Evolutionary conservation across 2,797 vertebrate species (phyloP).

Genomic region (Tragopan temminckii): DNA sequence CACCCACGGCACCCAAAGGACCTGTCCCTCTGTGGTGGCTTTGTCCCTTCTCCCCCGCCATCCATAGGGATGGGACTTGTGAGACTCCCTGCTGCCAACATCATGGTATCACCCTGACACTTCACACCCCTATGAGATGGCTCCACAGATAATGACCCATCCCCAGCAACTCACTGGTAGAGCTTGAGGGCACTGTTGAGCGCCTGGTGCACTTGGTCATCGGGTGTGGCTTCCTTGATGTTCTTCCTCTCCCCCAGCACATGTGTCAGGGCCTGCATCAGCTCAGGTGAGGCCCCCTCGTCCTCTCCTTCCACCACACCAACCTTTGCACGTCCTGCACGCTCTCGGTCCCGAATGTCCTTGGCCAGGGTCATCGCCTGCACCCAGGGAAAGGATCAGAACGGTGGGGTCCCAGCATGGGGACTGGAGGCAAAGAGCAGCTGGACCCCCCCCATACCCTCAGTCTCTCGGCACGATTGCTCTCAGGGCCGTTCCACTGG

Average conservation of each 20-base stretch:
- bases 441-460: conserved; percentile 68
- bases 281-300: conserved; percentile 75
- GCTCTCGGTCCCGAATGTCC: conserved; percentile 90
- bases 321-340: conserved; percentile 86
- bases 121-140: rapidly evolving
- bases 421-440: neutral
- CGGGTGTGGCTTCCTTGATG: conserved; percentile 81
- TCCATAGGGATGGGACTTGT: neutral
- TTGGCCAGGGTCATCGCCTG: conserved; percentile 90
- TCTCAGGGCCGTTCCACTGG: conserved; percentile 90
- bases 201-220: conserved; percentile 83
- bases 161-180: conserved; percentile 85
- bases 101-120: neutral
- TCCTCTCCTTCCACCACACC: conserved; percentile 86
- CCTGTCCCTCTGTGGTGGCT: neutral
- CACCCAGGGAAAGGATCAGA: neutral
- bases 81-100: neutral
- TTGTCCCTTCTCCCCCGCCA: neutral
- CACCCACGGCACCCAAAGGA: neutral
- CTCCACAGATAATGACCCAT: rapidly evolving
- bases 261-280: conserved; percentile 85
- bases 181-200: conserved; percentile 86
- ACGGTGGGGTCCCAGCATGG: rapidly evolving
- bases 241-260: conserved; percentile 81
- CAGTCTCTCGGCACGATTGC: conserved; percentile 88